Evolutionary conservation across 1,140 invertebrate genomes (phyloP), one percentile per base, ranked within the genome.

Genomic region (Homarus americanus): DNA sequence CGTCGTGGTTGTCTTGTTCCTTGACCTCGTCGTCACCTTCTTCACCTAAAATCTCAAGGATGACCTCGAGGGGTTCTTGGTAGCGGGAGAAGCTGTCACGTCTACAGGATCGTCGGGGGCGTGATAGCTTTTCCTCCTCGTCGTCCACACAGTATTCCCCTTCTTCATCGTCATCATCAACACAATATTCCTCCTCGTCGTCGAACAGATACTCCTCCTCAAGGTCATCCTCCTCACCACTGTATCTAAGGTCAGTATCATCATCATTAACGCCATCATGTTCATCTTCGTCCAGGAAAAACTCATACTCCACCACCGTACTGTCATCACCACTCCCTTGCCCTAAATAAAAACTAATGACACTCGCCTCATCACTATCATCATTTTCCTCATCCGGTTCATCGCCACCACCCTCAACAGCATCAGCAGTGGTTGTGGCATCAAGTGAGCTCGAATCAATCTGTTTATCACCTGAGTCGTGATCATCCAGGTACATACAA

Each of bases 61-160:
- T 90, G 32, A 90, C 87, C 49, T 90, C 87, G 9, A 90, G 80
- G 1, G 87, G 87, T 44, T 90, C 87, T 36, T 90, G 87, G 28
- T 76, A 90, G 7, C 80, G 72, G 41, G 69, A 78, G 58, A 80
- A 82, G 1, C n/a, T 41, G 53, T 32, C 28, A n/a, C n/a, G n/a
- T 24, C 20, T 10, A 28, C 24, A 5, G 2, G 40, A 49, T 10
- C 40, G n/a, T 15, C 24, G 76, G 0, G 24, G 4, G 7, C 28
- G 40, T 49, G 24, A 44, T 36, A 12, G n/a, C 66, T 73, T 66
- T 69, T 40, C 82, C 28, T 24, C 28, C 38, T 79, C 49, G 34
- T 28, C 73, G n/a, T 15, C n/a, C n/a, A n/a, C n/a, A n/a, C n/a
- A n/a, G 28, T 87, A 41, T 5, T 63, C 85, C 10, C 49, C 63